These are phyloP conservation scores for Gymnogyps californianus DNA, from an alignment of 2,113 vertebrate species.

Conservation along the genomic window DNA sequence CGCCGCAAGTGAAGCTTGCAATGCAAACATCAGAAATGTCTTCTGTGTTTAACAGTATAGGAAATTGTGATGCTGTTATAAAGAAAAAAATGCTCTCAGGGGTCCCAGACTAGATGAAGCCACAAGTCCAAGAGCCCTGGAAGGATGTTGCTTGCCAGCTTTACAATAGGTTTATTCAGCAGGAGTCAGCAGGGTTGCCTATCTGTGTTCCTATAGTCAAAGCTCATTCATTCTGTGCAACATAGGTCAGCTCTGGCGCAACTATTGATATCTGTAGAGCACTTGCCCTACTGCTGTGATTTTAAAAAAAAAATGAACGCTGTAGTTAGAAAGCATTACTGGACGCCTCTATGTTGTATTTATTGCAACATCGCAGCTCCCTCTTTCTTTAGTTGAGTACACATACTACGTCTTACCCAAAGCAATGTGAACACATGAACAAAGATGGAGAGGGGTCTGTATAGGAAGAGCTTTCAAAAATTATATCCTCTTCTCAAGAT, in stretches of 20 bases:
- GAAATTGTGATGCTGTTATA: not conserved
- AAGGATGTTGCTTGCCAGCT: constrained; percentile 39
- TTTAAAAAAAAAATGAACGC: not conserved
- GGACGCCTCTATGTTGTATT: not conserved
- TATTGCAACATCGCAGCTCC: not conserved
- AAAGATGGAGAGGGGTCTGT: not conserved
- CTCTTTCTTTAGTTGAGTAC: constrained; percentile 6
- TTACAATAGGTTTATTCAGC: constrained; percentile 52
- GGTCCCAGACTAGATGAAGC: constrained; percentile 14
- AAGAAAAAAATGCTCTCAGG: not conserved
- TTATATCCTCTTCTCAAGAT: not conserved
- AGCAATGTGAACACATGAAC: not conserved
- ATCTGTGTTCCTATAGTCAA: constrained; percentile 44
- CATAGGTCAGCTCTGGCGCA: constrained; percentile 49
- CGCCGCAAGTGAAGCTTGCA: not conserved
- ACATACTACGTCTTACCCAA: not conserved
- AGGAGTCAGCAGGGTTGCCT: constrained; percentile 52
- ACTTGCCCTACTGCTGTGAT: constrained; percentile 48
- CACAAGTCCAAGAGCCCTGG: constrained; percentile 26
- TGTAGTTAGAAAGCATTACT: not conserved
- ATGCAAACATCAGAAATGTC: not conserved
- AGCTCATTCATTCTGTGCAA: constrained; percentile 50
- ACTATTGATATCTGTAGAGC: constrained; percentile 43
- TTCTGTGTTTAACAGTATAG: not conserved
- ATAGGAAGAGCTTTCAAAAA: not conserved